These are phyloP conservation scores for Paratrypauchen microcephalus DNA, from an alignment of 2,797 vertebrate genomes.

Conservation along the genomic window DNA sequence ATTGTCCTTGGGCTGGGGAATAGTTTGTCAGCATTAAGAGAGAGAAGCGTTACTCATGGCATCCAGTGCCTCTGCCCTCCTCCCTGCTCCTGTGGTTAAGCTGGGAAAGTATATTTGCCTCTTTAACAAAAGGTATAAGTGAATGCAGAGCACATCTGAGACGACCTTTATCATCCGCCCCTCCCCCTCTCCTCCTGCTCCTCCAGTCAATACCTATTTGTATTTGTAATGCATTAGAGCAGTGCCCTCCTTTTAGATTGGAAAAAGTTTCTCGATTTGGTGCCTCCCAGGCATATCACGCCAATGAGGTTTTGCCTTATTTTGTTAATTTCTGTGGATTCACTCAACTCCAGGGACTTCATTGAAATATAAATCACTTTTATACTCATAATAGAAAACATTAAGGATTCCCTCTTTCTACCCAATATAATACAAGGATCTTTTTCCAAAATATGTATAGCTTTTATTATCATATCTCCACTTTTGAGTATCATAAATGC, in stretches of 20 bases:
- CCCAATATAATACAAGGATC: not conserved
- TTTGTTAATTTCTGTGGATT: constrained; percentile 4
- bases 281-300: constrained; percentile 22
- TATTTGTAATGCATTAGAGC: constrained; percentile 69
- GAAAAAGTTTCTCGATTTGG: constrained; percentile 52
- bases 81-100: constrained; percentile 49
- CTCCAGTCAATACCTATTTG: constrained; percentile 69
- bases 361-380: not conserved
- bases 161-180: constrained; percentile 69
- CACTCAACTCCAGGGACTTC: constrained; percentile 3
- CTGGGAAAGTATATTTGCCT: constrained; percentile 46
- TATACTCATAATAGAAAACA: not conserved
- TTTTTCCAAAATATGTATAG: not conserved
- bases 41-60: constrained; percentile 66
- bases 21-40: constrained; percentile 73
- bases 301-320: not conserved
- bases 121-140: constrained; percentile 65
- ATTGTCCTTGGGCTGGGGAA: constrained; percentile 77
- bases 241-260: constrained; percentile 50
- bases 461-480: not conserved
- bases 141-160: constrained; percentile 66
- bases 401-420: not conserved
- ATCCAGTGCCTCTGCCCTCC: constrained; percentile 43
- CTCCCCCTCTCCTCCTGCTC: constrained; percentile 11
- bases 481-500: not conserved